Conservation (phyloP, 2,113 vertebrate genomes). For the Formicarius rufipectus region DNA sequence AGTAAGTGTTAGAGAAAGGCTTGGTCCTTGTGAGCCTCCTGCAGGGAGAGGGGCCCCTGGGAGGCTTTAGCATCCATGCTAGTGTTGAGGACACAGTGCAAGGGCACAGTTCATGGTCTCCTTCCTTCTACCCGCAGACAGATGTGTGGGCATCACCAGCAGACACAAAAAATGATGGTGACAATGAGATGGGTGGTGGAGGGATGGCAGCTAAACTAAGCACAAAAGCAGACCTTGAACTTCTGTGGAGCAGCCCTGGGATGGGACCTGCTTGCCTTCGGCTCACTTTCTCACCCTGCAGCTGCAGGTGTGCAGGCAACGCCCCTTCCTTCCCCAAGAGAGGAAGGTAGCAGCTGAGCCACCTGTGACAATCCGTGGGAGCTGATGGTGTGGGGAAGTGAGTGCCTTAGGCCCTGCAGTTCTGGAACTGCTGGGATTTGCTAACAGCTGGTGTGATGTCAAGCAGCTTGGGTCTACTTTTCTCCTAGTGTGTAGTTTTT, state of each 20-base stretch:
- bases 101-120: not conserved
- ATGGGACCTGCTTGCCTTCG: not conserved
- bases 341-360: not conserved
- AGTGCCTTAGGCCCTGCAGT: not conserved
- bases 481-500: not conserved
- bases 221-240: not conserved
- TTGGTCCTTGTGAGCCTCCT: not conserved
- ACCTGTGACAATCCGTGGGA: not conserved
- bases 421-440: not conserved
- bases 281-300: not conserved
- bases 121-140: not conserved
- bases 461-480: not conserved
- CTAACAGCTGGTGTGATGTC: not conserved
- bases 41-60: not conserved
- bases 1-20: not conserved
- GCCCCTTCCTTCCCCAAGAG: fast-evolving
- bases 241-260: not conserved
- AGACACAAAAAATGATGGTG: not conserved
- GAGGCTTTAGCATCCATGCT: not conserved
- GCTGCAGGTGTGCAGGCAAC: not conserved
- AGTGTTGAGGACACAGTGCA: not conserved
- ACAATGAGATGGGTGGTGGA: fast-evolving
- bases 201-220: not conserved
- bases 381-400: not conserved
- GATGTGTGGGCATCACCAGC: not conserved